phyloP scores from a whole-genome alignment of 2,113 vertebrate genomes.

The Cathartes aura region DNA sequence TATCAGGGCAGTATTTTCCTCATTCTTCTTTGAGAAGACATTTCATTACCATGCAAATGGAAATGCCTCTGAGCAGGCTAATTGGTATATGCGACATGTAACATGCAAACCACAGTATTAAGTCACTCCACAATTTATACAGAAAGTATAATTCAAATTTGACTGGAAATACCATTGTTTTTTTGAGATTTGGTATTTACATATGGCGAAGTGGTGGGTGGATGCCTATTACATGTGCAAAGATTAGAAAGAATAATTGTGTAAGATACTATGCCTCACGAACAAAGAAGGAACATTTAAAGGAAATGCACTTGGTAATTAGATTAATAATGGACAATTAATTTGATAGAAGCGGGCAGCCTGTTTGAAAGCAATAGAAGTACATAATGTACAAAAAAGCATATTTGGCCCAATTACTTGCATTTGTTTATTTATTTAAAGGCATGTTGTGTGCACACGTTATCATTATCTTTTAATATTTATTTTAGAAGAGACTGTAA shows the following conservation, averaged over 20 bases:
- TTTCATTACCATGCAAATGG: slow-evolving; percentile 28
- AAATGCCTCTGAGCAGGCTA: background rate
- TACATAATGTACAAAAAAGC: background rate
- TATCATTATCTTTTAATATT: background rate
- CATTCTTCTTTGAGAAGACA: background rate
- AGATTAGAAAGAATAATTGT: background rate
- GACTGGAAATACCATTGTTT: background rate
- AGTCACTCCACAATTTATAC: background rate
- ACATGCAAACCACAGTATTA: background rate
- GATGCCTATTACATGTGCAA: background rate
- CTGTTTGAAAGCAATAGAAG: slow-evolving; percentile 10
- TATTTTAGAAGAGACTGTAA: background rate
- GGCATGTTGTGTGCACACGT: background rate
- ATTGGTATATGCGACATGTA: background rate
- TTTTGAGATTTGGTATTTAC: background rate
- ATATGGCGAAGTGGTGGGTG: background rate
- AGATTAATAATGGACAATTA: slow-evolving; percentile 3
- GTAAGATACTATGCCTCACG: background rate
- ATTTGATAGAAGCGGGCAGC: background rate
- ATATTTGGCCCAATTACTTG: background rate
- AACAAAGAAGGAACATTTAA: background rate
- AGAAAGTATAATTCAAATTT: background rate
- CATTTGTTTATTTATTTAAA: background rate
- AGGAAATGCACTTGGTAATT: background rate
- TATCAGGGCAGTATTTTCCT: background rate